These are phyloP conservation scores for Lycophotia porphyrea DNA, from an alignment of 2,888 invertebrate species.

Conservation along the genomic window DNA sequence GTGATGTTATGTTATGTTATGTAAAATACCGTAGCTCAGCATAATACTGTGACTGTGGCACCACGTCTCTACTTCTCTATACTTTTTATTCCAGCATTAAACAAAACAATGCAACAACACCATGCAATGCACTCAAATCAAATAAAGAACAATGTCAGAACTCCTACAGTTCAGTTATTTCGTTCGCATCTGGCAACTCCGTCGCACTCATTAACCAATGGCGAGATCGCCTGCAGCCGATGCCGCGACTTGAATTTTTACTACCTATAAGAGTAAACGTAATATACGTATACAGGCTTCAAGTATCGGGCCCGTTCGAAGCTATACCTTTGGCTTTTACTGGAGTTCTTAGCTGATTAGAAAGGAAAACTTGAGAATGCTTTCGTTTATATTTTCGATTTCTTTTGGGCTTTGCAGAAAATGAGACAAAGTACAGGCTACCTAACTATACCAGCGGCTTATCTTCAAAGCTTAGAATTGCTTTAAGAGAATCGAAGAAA, in stretches of 20 bases:
- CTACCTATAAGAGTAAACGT: conserved; percentile 62
- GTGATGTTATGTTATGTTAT: too few species aligned
- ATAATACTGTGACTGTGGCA: neutral
- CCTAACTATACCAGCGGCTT: neutral
- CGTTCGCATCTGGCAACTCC: conserved; percentile 57
- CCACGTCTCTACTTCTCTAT: neutral
- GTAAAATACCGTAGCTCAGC: neutral
- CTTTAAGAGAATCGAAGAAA: neutral
- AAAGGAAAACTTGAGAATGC: conserved; percentile 7
- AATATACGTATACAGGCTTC: conserved; percentile 2
- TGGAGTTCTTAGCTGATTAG: conserved; percentile 35
- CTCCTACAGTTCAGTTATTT: conserved; percentile 31
- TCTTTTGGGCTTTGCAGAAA: neutral
- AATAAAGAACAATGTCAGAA: conserved; percentile 25
- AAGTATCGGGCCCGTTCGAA: conserved; percentile 8
- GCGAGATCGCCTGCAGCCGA: conserved; percentile 82
- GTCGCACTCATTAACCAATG: conserved; percentile 82
- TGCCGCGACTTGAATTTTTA: conserved; percentile 85
- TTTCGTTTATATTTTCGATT: neutral
- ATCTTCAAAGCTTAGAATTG: neutral
- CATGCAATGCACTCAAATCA: neutral
- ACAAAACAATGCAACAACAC: neutral
- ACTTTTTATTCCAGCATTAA: neutral
- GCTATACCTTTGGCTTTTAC: conserved; percentile 8
- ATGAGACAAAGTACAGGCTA: too few species aligned